A percentile compares a stretch with the other conserved stretches of the same genome.
These are phyloP conservation scores for Calameuta filiformis DNA, from an alignment of 2,888 invertebrate species.

Conservation along the genomic window DNA sequence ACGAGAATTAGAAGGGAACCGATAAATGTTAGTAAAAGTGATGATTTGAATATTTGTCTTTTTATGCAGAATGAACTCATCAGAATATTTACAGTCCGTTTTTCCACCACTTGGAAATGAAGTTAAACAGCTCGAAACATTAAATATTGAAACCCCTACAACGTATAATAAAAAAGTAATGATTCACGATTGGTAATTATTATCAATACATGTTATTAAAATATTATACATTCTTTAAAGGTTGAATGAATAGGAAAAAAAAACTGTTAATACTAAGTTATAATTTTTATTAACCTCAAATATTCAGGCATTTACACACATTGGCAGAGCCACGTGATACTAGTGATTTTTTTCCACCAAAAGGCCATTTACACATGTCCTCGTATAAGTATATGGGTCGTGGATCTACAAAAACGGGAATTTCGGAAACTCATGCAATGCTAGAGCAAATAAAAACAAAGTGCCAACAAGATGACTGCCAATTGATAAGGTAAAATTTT, in stretches of 20 bases:
- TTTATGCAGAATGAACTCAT: background rate
- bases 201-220: background rate
- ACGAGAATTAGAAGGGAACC: background rate
- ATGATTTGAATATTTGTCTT: background rate
- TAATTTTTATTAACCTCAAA: conserved; percentile 2
- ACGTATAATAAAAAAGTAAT: conserved; percentile 44
- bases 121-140: conserved; percentile 23
- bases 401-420: conserved; percentile 24
- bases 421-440: conserved; percentile 43
- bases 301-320: conserved; percentile 37
- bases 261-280: conserved; percentile 1
- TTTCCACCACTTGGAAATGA: conserved; percentile 32
- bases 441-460: conserved; percentile 37
- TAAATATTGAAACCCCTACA: conserved; percentile 30
- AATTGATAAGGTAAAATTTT: background rate
- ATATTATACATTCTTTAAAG: background rate
- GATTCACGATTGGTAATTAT: conserved; percentile 45
- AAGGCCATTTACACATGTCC: conserved; percentile 36
- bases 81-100: conserved; percentile 32
- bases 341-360: conserved; percentile 34
- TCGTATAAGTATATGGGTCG: conserved; percentile 42
- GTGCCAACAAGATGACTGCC: conserved; percentile 18
- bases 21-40: background rate
- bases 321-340: conserved; percentile 42
- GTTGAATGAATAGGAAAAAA: conserved; percentile 6